These are phyloP conservation scores for Drosophila nannoptera DNA, from an alignment of 1,140 invertebrate species.

Conservation along the genomic window DNA sequence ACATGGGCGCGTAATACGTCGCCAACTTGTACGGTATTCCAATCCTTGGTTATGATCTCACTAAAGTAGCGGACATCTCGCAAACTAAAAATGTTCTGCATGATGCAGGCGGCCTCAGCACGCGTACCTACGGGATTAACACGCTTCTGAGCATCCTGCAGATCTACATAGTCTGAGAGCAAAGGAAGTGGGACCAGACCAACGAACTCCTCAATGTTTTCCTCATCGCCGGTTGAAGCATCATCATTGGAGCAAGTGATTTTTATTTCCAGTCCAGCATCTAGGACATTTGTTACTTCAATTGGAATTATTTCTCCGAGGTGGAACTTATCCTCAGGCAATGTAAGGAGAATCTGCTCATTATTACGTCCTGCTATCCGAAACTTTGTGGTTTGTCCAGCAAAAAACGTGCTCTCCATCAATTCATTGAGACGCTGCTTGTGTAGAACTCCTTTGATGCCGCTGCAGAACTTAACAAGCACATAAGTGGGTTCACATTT, in stretches of 20 bases:
- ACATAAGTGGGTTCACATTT: conserved; percentile 80
- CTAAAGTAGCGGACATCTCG: conserved; percentile 67
- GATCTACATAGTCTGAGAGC: conserved; percentile 62
- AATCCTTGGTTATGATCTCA: conserved; percentile 57
- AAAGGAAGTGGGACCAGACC: conserved; percentile 76
- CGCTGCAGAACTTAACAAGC: conserved; percentile 82
- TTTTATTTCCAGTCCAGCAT: conserved; percentile 78
- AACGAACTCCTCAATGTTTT: conserved; percentile 46
- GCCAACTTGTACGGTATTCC: conserved; percentile 58
- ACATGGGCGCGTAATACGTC: conserved; percentile 67
- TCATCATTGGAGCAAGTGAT: conserved; percentile 49
- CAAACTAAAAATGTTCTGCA: conserved; percentile 72
- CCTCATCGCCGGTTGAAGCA: conserved; percentile 9
- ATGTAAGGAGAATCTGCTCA: conserved; percentile 55
- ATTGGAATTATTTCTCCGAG: conserved; percentile 72
- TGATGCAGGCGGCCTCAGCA: conserved; percentile 59
- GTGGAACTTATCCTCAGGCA: conserved; percentile 68
- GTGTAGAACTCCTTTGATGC: conserved; percentile 82
- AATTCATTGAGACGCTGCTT: conserved; percentile 80
- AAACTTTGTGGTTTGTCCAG: conserved; percentile 81
- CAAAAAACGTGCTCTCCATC: conserved; percentile 80
- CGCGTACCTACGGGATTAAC: conserved; percentile 34
- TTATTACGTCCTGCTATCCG: conserved; percentile 52
- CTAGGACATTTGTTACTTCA: conserved; percentile 62
- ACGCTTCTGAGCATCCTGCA: conserved; percentile 53